These are phyloP conservation scores for Drosophila elegans DNA, from an alignment of 1,140 invertebrate genomes.

Conservation along the genomic window DNA sequence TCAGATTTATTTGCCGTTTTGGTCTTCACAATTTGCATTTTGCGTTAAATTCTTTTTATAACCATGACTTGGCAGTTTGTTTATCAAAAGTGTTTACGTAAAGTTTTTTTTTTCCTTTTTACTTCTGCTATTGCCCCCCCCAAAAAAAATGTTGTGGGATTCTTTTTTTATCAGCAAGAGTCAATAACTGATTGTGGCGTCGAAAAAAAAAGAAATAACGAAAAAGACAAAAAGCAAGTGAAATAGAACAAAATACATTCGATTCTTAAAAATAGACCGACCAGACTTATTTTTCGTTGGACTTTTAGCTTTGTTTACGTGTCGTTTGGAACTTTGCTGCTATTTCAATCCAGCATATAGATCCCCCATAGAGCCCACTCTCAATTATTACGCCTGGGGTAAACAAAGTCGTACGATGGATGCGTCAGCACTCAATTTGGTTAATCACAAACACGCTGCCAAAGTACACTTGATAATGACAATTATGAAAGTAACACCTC, in stretches of 20 bases:
- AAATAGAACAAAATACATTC: conserved; percentile 38
- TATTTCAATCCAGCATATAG: conserved; percentile 3
- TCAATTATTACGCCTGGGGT: conserved; percentile 14
- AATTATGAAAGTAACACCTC: conserved; percentile 61
- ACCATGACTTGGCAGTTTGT: conserved; percentile 49
- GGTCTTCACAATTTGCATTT: conserved; percentile 22
- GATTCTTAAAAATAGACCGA: conserved; percentile 57
- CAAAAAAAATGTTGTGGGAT: conserved; percentile 13
- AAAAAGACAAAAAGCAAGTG: conserved; percentile 22
- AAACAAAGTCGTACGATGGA: conserved; percentile 47
- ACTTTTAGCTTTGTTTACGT: conserved; percentile 45
- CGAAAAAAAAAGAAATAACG: conserved; percentile 5
- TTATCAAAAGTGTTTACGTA: conserved; percentile 62
- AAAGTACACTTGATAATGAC: conserved; percentile 34
- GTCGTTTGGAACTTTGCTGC: conserved; percentile 42
- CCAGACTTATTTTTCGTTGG: conserved; percentile 1
- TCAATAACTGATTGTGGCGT: conserved; percentile 73
- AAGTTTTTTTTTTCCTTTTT: conserved; percentile 13
- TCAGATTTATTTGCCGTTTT: conserved; percentile 17
- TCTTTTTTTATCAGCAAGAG: conserved; percentile 73
- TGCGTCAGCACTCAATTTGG: conserved; percentile 41
- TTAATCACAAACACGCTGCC: conserved; percentile 44
- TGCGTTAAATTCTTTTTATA: conserved; percentile 22
- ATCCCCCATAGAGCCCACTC: neutral
- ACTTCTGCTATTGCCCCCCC: conserved; percentile 10